Conservation (phyloP, 1,140 invertebrate species). For the Drosophila navojoa region DNA sequence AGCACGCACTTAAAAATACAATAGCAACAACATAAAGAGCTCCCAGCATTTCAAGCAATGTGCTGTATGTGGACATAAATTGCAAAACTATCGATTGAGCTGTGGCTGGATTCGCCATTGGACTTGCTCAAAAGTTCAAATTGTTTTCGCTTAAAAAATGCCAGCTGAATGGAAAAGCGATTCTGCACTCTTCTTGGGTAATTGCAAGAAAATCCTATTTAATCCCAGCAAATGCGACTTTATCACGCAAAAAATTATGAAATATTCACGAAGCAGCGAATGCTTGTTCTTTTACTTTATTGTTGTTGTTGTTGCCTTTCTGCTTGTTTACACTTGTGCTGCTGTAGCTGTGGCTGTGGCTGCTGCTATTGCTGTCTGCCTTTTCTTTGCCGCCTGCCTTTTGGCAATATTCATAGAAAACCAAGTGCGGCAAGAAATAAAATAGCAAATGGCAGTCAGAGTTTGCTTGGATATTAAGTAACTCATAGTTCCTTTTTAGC, state of each 20-base stretch:
- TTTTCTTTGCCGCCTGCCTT: constrained; percentile 62
- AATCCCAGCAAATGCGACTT: constrained; percentile 79
- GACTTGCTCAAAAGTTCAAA: too few species aligned
- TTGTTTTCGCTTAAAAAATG: too few species aligned
- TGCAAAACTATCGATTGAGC: too few species aligned
- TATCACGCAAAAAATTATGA: constrained; percentile 82
- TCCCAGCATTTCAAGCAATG: too few species aligned
- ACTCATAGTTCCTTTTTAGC: constrained; percentile 71
- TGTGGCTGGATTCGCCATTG: too few species aligned
- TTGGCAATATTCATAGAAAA: constrained; percentile 50
- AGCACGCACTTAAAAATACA: too few species aligned
- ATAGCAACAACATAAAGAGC: too few species aligned
- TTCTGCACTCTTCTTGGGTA: constrained; percentile 51
- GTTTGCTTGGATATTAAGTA: constrained; percentile 71
- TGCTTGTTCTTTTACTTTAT: constrained; percentile 37
- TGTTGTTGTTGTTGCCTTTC: constrained; percentile 8
- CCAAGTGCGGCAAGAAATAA: constrained; percentile 25
- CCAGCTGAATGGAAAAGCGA: too few species aligned
- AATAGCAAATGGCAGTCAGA: constrained; percentile 68
- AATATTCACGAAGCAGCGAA: constrained; percentile 68
- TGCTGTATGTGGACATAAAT: too few species aligned
- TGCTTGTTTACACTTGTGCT: constrained; percentile 68
- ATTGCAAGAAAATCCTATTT: constrained; percentile 82
- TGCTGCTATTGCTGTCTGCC: background rate
- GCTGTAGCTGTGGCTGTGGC: background rate